These are phyloP conservation scores for Rhimphoctona megacephalus DNA, from an alignment of 2,888 invertebrate species.

Conservation along the genomic window DNA sequence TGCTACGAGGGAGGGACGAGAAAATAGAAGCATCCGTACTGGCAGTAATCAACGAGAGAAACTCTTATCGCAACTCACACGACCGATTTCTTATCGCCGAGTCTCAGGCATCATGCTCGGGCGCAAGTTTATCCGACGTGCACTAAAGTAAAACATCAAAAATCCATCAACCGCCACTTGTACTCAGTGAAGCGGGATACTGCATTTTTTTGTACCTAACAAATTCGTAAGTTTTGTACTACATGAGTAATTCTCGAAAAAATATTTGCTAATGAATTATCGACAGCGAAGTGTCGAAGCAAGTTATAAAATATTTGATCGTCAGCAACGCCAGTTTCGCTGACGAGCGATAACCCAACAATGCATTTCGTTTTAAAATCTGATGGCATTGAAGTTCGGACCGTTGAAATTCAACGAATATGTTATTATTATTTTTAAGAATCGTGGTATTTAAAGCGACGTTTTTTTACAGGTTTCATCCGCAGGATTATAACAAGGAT, in stretches of 20 bases:
- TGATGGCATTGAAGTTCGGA: background rate
- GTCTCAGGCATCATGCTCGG: background rate
- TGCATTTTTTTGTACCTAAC: background rate
- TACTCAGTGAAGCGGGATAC: background rate
- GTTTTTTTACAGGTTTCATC: background rate
- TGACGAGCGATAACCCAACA: conserved; percentile 13
- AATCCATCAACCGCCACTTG: background rate
- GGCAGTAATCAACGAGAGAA: background rate
- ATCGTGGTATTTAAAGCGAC: background rate
- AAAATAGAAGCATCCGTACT: background rate
- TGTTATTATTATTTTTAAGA: background rate
- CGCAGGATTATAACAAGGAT: too few relatives aligned
- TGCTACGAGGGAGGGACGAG: background rate
- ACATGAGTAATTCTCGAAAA: background rate
- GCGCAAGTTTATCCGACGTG: background rate
- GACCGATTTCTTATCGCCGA: conserved; percentile 16
- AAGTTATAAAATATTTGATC: background rate
- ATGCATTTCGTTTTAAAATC: background rate
- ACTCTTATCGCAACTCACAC: conserved; percentile 12
- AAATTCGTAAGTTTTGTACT: background rate
- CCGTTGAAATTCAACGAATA: background rate
- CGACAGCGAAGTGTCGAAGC: too few relatives aligned
- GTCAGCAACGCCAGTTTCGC: background rate
- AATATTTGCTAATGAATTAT: too few relatives aligned
- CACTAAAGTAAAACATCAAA: background rate